Conservation (phyloP, 2,888 invertebrate species). For the Andrena bicolor region DNA sequence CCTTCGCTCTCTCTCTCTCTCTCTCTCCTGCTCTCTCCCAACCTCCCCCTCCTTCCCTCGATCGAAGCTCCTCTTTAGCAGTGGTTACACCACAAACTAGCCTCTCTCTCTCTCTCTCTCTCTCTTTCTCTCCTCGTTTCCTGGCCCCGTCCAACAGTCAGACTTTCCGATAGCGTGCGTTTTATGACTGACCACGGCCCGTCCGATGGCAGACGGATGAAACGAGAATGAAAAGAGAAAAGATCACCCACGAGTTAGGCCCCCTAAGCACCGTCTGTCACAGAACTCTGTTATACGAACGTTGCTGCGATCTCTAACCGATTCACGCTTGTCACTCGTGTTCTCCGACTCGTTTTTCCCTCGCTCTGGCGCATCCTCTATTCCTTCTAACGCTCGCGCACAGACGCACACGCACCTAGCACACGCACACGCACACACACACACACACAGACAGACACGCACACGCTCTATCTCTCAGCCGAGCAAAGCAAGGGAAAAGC, state of each 20-base stretch:
- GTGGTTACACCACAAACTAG: constrained; percentile 85
- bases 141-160: constrained; percentile 21
- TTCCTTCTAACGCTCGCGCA: neutral
- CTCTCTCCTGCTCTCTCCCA: constrained; percentile 61
- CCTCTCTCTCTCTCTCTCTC: constrained; percentile 51
- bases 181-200: neutral
- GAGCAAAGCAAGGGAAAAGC: constrained; percentile 41
- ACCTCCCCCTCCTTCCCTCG: constrained; percentile 65
- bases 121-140: constrained; percentile 30
- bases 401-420: too few species aligned
- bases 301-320: constrained; percentile 32
- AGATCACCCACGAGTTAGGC: neutral
- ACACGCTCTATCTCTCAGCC: constrained; percentile 35
- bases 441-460: too few species aligned
- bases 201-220: neutral
- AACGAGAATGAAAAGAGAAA: neutral
- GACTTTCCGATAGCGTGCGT: constrained; percentile 35
- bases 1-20: constrained; percentile 56
- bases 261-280: neutral
- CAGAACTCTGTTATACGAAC: constrained; percentile 14
- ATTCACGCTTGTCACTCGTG: constrained; percentile 44
- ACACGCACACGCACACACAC: too few species aligned
- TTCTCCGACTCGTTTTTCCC: neutral
- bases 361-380: constrained; percentile 2
- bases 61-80: constrained; percentile 77